A percentile compares a stretch with the other conserved stretches of the same genome.
phyloP scores from a whole-genome alignment of 2,113 vertebrate genomes.

The Cryptotis parvus region DNA sequence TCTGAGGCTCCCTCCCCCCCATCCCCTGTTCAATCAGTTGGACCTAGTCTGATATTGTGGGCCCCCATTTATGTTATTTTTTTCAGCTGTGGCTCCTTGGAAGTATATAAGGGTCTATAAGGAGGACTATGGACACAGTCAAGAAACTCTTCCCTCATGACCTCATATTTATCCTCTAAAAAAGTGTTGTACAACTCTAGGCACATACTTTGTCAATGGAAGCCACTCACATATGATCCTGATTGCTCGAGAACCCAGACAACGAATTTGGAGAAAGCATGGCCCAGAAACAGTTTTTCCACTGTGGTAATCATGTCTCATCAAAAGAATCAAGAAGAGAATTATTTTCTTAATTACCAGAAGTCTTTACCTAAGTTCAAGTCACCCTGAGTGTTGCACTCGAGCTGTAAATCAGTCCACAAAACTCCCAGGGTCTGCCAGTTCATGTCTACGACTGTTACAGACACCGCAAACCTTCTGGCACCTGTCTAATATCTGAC shows the following conservation, averaged over 20 bases:
- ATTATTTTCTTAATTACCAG: conserved; percentile 20
- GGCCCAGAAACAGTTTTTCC: background rate
- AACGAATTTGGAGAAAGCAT: background rate
- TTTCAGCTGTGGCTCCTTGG: too few relatives aligned
- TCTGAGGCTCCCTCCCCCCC: too few relatives aligned
- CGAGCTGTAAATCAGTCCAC: conserved; percentile 1
- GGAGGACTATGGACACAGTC: too few relatives aligned
- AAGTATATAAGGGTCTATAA: too few relatives aligned
- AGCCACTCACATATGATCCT: conserved; percentile 7
- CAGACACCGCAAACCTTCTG: background rate
- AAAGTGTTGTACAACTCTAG: conserved; percentile 8
- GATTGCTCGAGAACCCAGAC: too few relatives aligned
- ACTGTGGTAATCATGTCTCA: background rate
- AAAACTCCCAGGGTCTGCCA: background rate
- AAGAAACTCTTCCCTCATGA: background rate
- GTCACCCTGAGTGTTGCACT: background rate
- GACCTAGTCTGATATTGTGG: too few relatives aligned
- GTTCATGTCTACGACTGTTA: background rate
- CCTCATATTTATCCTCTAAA: background rate
- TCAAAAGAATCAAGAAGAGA: conserved; percentile 45
- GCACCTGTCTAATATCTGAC: background rate
- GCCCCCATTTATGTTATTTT: too few relatives aligned
- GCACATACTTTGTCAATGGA: background rate
- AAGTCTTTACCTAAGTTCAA: background rate
- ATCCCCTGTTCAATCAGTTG: too few relatives aligned